These are phyloP conservation scores for Echiichthys vipera DNA, from an alignment of 2,797 vertebrate genomes.

Conservation along the genomic window DNA sequence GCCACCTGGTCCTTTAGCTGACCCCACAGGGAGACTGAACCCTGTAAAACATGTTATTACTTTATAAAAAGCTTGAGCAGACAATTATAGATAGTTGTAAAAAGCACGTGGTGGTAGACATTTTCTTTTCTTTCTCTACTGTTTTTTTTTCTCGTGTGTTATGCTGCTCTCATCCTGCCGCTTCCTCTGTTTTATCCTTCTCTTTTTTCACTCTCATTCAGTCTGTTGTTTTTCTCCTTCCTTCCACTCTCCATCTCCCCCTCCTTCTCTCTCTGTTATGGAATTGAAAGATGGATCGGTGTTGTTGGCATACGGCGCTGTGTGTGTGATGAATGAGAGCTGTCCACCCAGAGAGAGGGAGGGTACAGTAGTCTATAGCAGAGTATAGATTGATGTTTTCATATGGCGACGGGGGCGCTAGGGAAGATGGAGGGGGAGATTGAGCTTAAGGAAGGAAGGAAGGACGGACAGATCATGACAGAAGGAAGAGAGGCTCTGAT, in stretches of 20 bases:
- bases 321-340: slow-evolving; percentile 77
- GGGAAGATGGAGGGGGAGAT: slow-evolving; percentile 36
- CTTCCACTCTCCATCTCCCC: slow-evolving; percentile 23
- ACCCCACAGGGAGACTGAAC: background rate
- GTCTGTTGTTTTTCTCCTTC: slow-evolving; percentile 47
- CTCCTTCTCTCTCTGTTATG: slow-evolving; percentile 52
- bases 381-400: slow-evolving; percentile 74
- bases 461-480: slow-evolving; percentile 47
- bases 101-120: background rate
- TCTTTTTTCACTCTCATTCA: slow-evolving; percentile 19
- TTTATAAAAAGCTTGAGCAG: slow-evolving; percentile 7
- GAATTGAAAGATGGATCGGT: slow-evolving; percentile 75
- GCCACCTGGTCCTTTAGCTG: background rate
- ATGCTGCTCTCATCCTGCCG: background rate
- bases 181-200: background rate
- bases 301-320: slow-evolving; percentile 60
- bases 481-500: slow-evolving; percentile 40
- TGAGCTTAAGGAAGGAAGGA: slow-evolving; percentile 38
- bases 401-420: slow-evolving; percentile 41
- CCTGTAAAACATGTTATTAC: slow-evolving; percentile 9
- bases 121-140: background rate
- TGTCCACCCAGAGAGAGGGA: slow-evolving; percentile 65
- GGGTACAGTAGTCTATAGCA: slow-evolving; percentile 60
- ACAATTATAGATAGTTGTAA: slow-evolving; percentile 15
- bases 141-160: background rate